Base-by-base conservation (phyloP, 2,797 vertebrate species). In the Acridotheres tristis region DNA sequence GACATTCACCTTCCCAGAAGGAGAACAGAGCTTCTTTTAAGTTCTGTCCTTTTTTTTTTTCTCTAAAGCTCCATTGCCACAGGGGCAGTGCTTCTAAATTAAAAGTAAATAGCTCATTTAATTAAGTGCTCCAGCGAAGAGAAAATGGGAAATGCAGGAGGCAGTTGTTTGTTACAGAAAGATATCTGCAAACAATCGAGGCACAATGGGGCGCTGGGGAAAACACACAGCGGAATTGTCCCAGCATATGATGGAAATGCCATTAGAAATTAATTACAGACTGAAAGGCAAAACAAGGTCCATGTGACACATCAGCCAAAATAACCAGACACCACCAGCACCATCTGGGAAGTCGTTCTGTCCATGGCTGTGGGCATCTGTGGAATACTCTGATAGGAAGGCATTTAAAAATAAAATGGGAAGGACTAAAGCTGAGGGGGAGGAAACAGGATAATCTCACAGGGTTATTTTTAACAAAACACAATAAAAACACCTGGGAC, bases 61-160 rank as follows among this genome's bases (percentile, higher is more conserved):
- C 11, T 23, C 8, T 78, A 51, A 82, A 88, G 65, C 55, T 67
- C 26, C 66, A 68, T 55, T 88, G 96, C 92, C 90, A 91, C 34
- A 1, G 94, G 92, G 90, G 53, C 68, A 91, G 75, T 47, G 66
- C 69, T 93, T 86, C 85, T 94, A 79, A 94, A 96, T 96, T 90
- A 96, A 95, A 96, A 96, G 87, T 86, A 97, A 96, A 94, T 75
- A 93, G 85, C n/a, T 96, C 68, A 22, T 94, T 95, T 95, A 96
- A 97, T 97, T 87, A 91, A 97, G 94, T 82, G 91, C 90, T 92
- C 72, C 88, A 61, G 71, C 43, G 16, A 62, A 76, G 57, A 87
- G 85, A 94, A 91, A 87, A 91, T 45, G 76, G 82, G 92, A 81
- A 84, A 90, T n/a, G 84, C 66, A 94, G 73, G 88, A 89, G 61